Evolutionary conservation across 2,888 invertebrate genomes (phyloP), one percentile per base, ranked within the genome.

Genomic region (Drosophila antonietae): DNA sequence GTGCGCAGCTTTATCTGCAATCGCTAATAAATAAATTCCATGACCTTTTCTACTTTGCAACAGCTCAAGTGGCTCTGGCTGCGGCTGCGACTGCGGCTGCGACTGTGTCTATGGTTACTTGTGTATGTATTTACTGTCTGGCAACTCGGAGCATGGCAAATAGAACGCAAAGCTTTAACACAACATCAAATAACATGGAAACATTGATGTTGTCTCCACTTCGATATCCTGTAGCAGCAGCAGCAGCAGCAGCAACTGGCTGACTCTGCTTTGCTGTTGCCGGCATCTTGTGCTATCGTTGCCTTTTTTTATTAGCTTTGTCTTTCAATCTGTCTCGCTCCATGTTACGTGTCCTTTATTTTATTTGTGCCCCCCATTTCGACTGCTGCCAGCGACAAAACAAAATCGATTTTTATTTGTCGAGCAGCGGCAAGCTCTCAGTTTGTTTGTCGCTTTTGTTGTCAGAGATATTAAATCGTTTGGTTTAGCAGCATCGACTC

Each of bases 21-120:
- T 88, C 80, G 65, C 65, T 78, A 73, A 85, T 89, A 85, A 89
- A 89, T 85, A 89, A 88, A 82, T 85, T 80, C 73, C 63, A 72
- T 67, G 80, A 77, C 81, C 81, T 75, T 72, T 77, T 66, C 10
- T 69, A 60, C 56, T 56, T 59, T 51, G 52, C 55, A 61, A 33
- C 63, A 69, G 56, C 39, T 49, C 52, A 47, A 53, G 47, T 71
- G 59, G 15, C 35, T 58, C 35, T 49, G 41, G 23, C 35, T 58
- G 43, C 23, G 37, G 31, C 15, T 56, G 55, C 57, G 51, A 12
- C 35, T 58, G 43, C 23, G 37, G 31, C 15, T 56, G 55, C 57
- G 51, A 12, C 39, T 58, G 41, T 56, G 15, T 44, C 23, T 56
- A 23, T 55, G 28, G 18, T 33, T 33, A 33, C 33, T 51, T 51